Conservation (phyloP, 2,888 invertebrate genomes). For the Tetranychus piercei region DNA sequence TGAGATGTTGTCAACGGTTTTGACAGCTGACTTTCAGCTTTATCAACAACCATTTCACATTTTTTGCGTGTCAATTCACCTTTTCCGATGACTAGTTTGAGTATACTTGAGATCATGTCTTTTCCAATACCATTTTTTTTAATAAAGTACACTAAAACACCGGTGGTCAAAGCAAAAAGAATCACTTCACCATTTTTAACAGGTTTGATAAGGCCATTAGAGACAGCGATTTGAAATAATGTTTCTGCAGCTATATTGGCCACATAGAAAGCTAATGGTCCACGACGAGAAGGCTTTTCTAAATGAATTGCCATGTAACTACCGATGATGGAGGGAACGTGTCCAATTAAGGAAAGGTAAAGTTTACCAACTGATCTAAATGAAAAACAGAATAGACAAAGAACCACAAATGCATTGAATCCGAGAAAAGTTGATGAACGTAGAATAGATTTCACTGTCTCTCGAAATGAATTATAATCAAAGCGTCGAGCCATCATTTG, state of each 20-base stretch:
- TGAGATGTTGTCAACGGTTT: neutral
- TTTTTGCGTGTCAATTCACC: conserved; percentile 32
- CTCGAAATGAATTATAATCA: conserved; percentile 37
- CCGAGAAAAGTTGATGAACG: conserved; percentile 58
- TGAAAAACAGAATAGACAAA: conserved; percentile 47
- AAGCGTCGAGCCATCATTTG: conserved; percentile 31
- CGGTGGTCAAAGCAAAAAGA: conserved; percentile 13
- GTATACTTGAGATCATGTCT: conserved; percentile 13
- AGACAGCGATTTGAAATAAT: conserved; percentile 49
- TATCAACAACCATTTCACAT: neutral
- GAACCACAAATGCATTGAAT: conserved; percentile 52
- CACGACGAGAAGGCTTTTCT: conserved; percentile 54
- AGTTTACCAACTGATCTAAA: conserved; percentile 48
- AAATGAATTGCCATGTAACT: conserved; percentile 53
- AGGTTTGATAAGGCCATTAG: conserved; percentile 36
- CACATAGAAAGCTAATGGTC: conserved; percentile 55
- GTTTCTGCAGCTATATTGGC: conserved; percentile 66
- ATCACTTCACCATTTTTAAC: conserved; percentile 16
- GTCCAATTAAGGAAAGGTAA: conserved; percentile 49
- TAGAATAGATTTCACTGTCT: conserved; percentile 44
- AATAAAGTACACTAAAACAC: conserved; percentile 11
- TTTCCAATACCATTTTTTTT: conserved; percentile 15
- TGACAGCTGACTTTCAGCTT: neutral
- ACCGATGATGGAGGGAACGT: conserved; percentile 51
- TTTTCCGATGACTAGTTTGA: conserved; percentile 30